Base-by-base conservation (phyloP, 1,140 invertebrate genomes). In the Protaetia brevitarsis region DNA sequence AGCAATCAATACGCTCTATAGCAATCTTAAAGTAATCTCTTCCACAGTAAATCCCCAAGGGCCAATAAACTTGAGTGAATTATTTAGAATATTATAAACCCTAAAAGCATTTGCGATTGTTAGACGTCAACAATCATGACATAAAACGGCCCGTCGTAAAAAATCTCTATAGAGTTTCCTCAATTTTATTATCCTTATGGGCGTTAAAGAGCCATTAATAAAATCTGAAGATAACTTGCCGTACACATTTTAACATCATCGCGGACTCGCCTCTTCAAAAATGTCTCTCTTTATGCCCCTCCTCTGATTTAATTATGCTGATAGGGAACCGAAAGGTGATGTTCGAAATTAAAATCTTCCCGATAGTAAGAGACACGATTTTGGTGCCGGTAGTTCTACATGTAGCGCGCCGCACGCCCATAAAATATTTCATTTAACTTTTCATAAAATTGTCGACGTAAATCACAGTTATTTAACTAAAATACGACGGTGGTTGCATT, bases 401-500 rank as follows among this genome's bases (percentile, higher is more conserved):
- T 51, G 41, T 51, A 8, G 41, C 26, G 41, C 11, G 41, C 16
- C 26, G 41, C 41, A 51, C 19, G 41, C 41, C 41, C 41, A 51
- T 51, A 51, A 51, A 51, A 51, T 19, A 51, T 51, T 51, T 51
- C 41, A 51, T 51, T 51, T 23, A 51, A 51, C 41, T 51, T n/a
- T 51, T 51, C 41, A 51, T 51, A 51, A 51, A 51, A 51, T 51
- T 51, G 41, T 51, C 41, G 26, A 5, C 41, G 41, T 51, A 51
- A 51, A 51, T 51, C 41, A 51, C 41, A 51, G 41, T 51, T 51
- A 51, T 51, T 51, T 51, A 51, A 51, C 41, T 51, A 51, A 51
- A 51, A 51, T 51, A 23, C 41, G 41, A n/a, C n/a, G n/a, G 41
- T 7, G 11, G 26, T 23, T 51, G 41, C 26, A 51, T 51, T 51